A percentile compares a stretch with the other conserved stretches of the same genome.
phyloP scores from a whole-genome alignment of 2,888 invertebrate species.

The Dasypolia templi region DNA sequence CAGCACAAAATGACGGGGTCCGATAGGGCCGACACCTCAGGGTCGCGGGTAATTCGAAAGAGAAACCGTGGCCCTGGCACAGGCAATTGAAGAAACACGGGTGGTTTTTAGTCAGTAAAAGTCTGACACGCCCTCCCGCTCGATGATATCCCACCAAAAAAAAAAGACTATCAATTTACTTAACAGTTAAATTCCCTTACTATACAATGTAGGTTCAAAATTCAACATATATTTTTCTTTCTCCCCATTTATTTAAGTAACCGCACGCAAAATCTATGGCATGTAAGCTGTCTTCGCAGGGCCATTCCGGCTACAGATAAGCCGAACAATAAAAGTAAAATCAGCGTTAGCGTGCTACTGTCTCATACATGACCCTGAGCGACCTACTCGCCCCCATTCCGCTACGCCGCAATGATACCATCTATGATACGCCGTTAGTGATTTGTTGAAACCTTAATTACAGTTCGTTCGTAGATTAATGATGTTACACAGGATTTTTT shows the following conservation, averaged over 20 bases:
- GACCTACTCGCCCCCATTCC: slow-evolving; percentile 73
- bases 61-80: too few relatives aligned
- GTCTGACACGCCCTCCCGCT: too few relatives aligned
- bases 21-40: too few relatives aligned
- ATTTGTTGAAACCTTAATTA: slow-evolving; percentile 88
- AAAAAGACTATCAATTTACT: too few relatives aligned
- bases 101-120: too few relatives aligned
- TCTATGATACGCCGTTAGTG: slow-evolving; percentile 78
- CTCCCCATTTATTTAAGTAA: slow-evolving; percentile 37
- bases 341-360: slow-evolving; percentile 72
- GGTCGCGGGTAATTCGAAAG: too few relatives aligned
- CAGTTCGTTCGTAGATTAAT: slow-evolving; percentile 81
- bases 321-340: slow-evolving; percentile 66
- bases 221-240: not conserved
- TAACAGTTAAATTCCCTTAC: not conserved
- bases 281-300: slow-evolving; percentile 53
- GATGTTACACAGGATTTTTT: slow-evolving; percentile 80
- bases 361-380: slow-evolving; percentile 75
- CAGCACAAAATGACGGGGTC: too few relatives aligned
- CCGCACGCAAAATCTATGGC: slow-evolving; percentile 48
- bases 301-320: slow-evolving; percentile 52
- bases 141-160: too few relatives aligned
- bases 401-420: slow-evolving; percentile 73
- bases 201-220: slow-evolving; percentile 5
- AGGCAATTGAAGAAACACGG: too few relatives aligned